These are phyloP conservation scores for Pelvicachromis taeniatus DNA, from an alignment of 2,113 vertebrate genomes.

Conservation along the genomic window DNA sequence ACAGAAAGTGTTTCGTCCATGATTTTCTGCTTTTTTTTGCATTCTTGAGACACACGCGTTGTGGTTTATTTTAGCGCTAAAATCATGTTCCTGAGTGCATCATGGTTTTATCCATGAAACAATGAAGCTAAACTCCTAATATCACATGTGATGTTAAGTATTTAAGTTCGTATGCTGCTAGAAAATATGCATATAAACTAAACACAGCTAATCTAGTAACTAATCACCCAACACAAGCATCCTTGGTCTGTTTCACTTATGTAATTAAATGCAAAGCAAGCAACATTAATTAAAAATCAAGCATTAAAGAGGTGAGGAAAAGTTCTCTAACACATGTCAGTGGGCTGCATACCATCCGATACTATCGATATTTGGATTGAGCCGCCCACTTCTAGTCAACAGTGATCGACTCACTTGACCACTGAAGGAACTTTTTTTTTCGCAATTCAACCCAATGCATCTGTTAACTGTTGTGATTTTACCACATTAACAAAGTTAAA, in stretches of 20 bases:
- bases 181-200: neutral
- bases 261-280: too few species aligned
- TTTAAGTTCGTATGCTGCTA: neutral
- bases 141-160: neutral
- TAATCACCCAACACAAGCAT: neutral
- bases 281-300: too few species aligned
- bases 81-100: neutral
- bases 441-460: neutral
- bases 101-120: neutral
- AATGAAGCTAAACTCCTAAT: neutral
- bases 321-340: neutral
- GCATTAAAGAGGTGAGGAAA: too few species aligned
- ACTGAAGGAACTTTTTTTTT: neutral
- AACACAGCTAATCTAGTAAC: neutral
- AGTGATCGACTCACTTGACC: neutral
- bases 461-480: neutral
- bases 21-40: neutral
- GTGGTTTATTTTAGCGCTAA: fast-evolving
- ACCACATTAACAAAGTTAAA: too few species aligned
- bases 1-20: neutral
- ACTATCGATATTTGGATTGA: too few species aligned
- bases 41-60: neutral
- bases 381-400: too few species aligned
- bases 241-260: neutral
- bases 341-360: neutral